Conservation (phyloP, 2,888 invertebrate species). For the Drosophila paramelanica region DNA sequence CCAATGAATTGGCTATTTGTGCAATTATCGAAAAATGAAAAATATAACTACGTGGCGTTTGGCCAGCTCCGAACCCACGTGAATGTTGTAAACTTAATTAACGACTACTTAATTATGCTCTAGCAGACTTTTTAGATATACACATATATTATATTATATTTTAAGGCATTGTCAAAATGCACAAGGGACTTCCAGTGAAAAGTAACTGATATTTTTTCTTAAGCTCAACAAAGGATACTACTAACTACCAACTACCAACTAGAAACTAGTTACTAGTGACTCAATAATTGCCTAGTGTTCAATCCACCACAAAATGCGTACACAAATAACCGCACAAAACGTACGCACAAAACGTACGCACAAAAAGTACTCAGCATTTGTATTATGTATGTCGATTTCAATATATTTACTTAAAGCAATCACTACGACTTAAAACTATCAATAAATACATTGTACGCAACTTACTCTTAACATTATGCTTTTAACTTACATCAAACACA, state of each 20-base stretch:
- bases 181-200: slow-evolving; percentile 83
- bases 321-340: slow-evolving; percentile 21
- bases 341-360: slow-evolving; percentile 57
- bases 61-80: slow-evolving; percentile 19
- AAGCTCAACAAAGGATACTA: slow-evolving; percentile 25
- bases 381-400: slow-evolving; percentile 54
- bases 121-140: slow-evolving; percentile 53
- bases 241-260: slow-evolving; percentile 17
- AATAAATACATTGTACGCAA: slow-evolving; percentile 80
- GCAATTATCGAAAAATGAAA: slow-evolving; percentile 64
- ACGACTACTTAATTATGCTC: slow-evolving; percentile 67
- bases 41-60: slow-evolving; percentile 35
- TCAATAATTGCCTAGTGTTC: slow-evolving; percentile 24
- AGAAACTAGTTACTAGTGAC: background rate
- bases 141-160: slow-evolving; percentile 4
- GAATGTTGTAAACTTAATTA: slow-evolving; percentile 69
- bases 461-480: background rate
- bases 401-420: slow-evolving; percentile 72
- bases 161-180: slow-evolving; percentile 64
- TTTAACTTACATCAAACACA: background rate
- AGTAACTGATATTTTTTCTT: slow-evolving; percentile 67
- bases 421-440: slow-evolving; percentile 70
- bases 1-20: slow-evolving; percentile 77
- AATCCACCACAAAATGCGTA: slow-evolving; percentile 15
- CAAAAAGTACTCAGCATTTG: slow-evolving; percentile 61